Percentiles rank a stretch among this genome's conserved stretches.
phyloP scores from a whole-genome alignment of 1,140 invertebrate species.

The Pachypsylla venusta region DNA sequence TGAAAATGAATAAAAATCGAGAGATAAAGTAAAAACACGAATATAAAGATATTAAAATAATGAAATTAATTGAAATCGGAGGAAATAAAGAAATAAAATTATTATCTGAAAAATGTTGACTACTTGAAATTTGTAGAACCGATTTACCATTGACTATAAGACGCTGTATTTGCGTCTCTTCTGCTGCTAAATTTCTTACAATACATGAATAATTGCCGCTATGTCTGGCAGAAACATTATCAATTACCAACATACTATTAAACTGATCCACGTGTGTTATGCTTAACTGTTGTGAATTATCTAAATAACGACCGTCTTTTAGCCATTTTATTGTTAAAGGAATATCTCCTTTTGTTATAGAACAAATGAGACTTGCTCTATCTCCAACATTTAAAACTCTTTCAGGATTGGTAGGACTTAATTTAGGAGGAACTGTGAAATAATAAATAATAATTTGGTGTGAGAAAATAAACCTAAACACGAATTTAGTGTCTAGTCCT shows the following conservation, averaged over 20 bases:
- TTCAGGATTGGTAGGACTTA: constrained; percentile 57
- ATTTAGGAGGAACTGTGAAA: constrained; percentile 56
- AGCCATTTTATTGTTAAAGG: constrained; percentile 61
- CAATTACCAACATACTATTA: constrained; percentile 62
- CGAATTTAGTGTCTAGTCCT: too few species aligned
- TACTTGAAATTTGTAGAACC: constrained; percentile 29
- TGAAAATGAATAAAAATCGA: too few species aligned
- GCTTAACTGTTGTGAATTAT: constrained; percentile 35
- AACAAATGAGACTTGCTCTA: constrained; percentile 56
- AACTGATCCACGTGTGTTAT: constrained; percentile 57
- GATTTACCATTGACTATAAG: constrained; percentile 64
- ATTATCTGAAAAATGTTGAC: neutral
- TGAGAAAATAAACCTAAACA: too few species aligned
- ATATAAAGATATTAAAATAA: constrained; percentile 18
- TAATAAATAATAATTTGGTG: too few species aligned
- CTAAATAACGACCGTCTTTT: constrained; percentile 52
- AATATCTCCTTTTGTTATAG: constrained; percentile 58
- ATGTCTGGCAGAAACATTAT: constrained; percentile 56
- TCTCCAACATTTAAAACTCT: constrained; percentile 58
- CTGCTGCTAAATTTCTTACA: constrained; percentile 52
- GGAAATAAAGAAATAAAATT: constrained; percentile 14
- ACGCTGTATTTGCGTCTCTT: constrained; percentile 53
- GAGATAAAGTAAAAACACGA: constrained; percentile 22
- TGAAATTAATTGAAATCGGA: constrained; percentile 6
- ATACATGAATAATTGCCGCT: constrained; percentile 63